Evolutionary conservation across 92 coral and sea anemone genomes (phyloP).

Genomic region (Actinostola sp.): DNA sequence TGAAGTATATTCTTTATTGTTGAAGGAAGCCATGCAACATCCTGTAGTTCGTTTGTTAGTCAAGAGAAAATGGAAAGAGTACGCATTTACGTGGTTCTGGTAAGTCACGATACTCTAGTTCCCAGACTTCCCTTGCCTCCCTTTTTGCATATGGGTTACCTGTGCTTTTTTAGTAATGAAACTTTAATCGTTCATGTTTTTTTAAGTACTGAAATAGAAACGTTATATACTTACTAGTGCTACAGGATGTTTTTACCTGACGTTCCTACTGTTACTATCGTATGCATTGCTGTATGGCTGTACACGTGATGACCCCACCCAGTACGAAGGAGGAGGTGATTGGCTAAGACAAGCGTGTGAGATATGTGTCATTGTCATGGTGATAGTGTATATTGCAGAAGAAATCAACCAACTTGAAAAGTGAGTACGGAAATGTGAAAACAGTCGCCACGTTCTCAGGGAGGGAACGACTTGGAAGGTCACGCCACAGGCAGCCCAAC

Average conservation of each 20-base stretch:
- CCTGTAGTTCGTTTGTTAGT: constrained; percentile 81
- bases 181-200: too few relatives aligned
- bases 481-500: too few relatives aligned
- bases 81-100: constrained; percentile 84
- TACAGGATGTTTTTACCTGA: constrained; percentile 39
- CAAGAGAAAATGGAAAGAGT: constrained; percentile 75
- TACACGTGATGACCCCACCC: constrained; percentile 52
- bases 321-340: constrained; percentile 49
- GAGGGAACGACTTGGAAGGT: too few relatives aligned
- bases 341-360: constrained; percentile 53
- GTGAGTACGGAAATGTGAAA: too few relatives aligned
- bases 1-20: neutral
- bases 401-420: constrained; percentile 58
- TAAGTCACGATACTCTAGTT: constrained; percentile 41
- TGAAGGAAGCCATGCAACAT: constrained; percentile 85
- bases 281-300: constrained; percentile 51
- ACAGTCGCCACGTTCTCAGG: too few relatives aligned
- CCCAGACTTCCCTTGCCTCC: neutral
- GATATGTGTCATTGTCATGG: constrained; percentile 43
- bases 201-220: too few relatives aligned
- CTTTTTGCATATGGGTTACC: neutral
- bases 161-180: too few relatives aligned
- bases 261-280: constrained; percentile 44
- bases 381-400: constrained; percentile 47
- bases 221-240: too few relatives aligned